Conservation (phyloP, 2,888 invertebrate genomes). For the Zygothrica quintamaculata region DNA sequence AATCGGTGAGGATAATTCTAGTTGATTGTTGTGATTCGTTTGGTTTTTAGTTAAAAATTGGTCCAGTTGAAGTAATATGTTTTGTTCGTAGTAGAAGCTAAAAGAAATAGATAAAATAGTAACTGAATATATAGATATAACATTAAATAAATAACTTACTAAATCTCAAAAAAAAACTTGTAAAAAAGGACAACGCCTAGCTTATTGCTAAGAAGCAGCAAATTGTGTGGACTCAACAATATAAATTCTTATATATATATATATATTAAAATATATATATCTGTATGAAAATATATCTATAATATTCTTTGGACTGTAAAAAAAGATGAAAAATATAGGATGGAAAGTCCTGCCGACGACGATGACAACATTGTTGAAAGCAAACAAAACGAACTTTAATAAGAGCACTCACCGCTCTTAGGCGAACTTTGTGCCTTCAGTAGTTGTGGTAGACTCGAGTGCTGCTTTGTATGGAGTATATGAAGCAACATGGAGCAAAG, state of each 20-base stretch:
- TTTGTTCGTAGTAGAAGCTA: constrained; percentile 42
- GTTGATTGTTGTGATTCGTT: constrained; percentile 50
- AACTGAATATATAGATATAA: background rate
- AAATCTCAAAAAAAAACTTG: too few species aligned
- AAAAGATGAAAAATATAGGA: too few species aligned
- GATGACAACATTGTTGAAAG: constrained; percentile 67
- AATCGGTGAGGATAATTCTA: constrained; percentile 68
- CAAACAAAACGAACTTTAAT: constrained; percentile 79
- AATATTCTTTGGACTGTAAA: constrained; percentile 27
- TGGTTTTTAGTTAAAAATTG: constrained; percentile 56
- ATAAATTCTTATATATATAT: constrained; percentile 9
- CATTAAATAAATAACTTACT: background rate
- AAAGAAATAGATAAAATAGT: background rate
- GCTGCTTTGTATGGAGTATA: constrained; percentile 56
- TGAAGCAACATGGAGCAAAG: constrained; percentile 46
- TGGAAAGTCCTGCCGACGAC: constrained; percentile 40
- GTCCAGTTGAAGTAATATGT: constrained; percentile 67
- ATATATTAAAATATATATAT: background rate
- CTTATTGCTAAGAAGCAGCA: too few species aligned
- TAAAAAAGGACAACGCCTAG: too few species aligned
- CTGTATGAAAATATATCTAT: constrained; percentile 19
- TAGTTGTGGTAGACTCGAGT: constrained; percentile 50
- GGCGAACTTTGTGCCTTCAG: constrained; percentile 26
- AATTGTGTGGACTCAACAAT: background rate
- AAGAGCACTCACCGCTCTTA: constrained; percentile 62